Evolutionary conservation across 2,888 invertebrate species (phyloP), one percentile per base, ranked within the genome.

Genomic region (Formica aserva): DNA sequence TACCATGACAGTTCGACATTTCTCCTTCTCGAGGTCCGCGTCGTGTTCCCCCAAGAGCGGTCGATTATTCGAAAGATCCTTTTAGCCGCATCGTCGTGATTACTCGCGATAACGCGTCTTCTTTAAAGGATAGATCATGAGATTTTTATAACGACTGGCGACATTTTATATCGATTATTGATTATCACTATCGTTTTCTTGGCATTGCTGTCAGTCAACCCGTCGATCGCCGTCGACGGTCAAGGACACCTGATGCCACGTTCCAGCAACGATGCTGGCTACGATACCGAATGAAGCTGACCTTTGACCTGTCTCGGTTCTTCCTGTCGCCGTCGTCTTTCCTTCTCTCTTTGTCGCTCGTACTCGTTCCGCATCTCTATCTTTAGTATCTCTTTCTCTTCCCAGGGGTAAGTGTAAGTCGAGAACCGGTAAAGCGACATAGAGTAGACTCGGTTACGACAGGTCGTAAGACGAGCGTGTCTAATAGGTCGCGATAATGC

Each of bases 401-500:
- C n/a, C 45, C 72, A 82, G 62, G 35, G 57, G 67, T 52, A 52
- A 52, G 48, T 88, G 87, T 86, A 89, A 91, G 90, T 83, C 87
- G 89, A 91, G 91, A 88, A 90, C 89, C 88, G 90, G 88, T 88
- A 87, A 89, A 87, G 89, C 89, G 87, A 88, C 91, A 87, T 85
- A 80, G 72, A 89, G 88, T 90, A 84, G 90, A 89, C 91, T 91
- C 86, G 88, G 91, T 91, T 92, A 92, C 91, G 91, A 92, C 91
- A 89, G 89, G 87, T 89, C 91, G 89, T 91, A 91, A 92, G 91
- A 89, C 92, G 89, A 89, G 85, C 91, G 88, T 91, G 91, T 92
- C 92, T 91, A 93, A 93, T 92, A 93, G 92, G 91, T 91, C 91
- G 91, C 91, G 93, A 93, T 93, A 93, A 92, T 90, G 90, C 90